A percentile compares a stretch with the other conserved stretches of the same genome.
These are phyloP conservation scores for Actinopyga echinites DNA, from an alignment of 53 echinoderm and acorn worm species.

Conservation along the genomic window DNA sequence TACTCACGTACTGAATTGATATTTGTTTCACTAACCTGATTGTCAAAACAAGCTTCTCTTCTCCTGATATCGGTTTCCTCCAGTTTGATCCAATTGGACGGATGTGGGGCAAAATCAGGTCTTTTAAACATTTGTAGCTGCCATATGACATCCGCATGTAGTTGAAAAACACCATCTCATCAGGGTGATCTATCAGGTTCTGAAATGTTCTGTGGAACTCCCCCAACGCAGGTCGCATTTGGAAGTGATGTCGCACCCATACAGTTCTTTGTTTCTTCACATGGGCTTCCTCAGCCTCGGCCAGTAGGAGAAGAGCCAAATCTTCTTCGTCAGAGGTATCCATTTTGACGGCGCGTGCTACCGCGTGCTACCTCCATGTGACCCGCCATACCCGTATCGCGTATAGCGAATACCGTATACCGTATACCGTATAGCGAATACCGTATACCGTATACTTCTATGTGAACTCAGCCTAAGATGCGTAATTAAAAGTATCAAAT, in stretches of 20 bases:
- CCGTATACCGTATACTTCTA: constrained; percentile 24
- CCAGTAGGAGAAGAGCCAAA: constrained; percentile 48
- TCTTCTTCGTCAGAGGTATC: neutral
- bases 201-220: constrained; percentile 49
- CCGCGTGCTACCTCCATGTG: neutral
- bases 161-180: constrained; percentile 57
- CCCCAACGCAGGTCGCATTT: constrained; percentile 53
- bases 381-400: constrained; percentile 4
- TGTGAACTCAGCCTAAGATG: constrained; percentile 27
- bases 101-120: constrained; percentile 63
- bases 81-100: constrained; percentile 60
- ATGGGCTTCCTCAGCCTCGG: constrained; percentile 49
- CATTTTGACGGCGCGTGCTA: neutral
- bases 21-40: constrained; percentile 33
- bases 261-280: constrained; percentile 39
- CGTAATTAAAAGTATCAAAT: too few relatives aligned
- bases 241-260: constrained; percentile 56
- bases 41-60: constrained; percentile 54
- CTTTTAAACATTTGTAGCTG: constrained; percentile 57
- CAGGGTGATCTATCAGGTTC: constrained; percentile 59
- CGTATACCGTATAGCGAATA: constrained; percentile 14
- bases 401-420: too few relatives aligned
- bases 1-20: neutral
- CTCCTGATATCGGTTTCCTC: constrained; percentile 63
- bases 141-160: constrained; percentile 58